Base-by-base conservation (phyloP, 2,797 vertebrate genomes). In the Pangasius mekongensis region DNA sequence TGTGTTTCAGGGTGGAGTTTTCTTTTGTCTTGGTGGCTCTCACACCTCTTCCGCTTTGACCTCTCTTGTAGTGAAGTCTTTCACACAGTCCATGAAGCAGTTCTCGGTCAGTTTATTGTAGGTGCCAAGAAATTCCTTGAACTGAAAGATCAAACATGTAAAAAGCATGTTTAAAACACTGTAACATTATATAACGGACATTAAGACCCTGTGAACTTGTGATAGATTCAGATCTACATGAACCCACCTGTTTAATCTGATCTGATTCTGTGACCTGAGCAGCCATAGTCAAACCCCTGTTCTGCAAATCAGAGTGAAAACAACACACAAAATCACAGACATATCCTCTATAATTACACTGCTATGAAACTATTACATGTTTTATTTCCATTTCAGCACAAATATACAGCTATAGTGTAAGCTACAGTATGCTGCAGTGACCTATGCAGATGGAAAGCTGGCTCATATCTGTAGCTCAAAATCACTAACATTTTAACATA, bases 41-140 rank as follows among this genome's bases (percentile, higher is more conserved):
- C 67, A 64, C 94, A 99, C 98, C 97, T 99, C 99, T 90, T 99
- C 98, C 3, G 97, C 91, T 92, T 96, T 98, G 84, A 99, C 97
- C 64, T 99, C 98, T 93, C 99, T 95, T 83, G 93, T 97, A 85
- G 98, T 99, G 94, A 99, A 99, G 90, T 99, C 98, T 93, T 97
- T 99, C 87, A 99, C 97, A 85, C 99, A 99, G 93, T 99, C 98
- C 96, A 99, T 94, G 89, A 99, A 99, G 92, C 98, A 99, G 93
- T 97, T 99, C 93, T 99, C 99, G 24, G 99, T 99, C 90, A 99
- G 95, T 94, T 97, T 99, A 95, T 99, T 99, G 95, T 99, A 99
- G 0, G 98, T 99, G 90, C 98, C 98, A 93, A 99, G 96, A 93
- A 99, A 99, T 93, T 99, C 98, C 90, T 98, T 99, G 91, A 99